Conservation (phyloP, 2,888 invertebrate species). For the Adineta ricciae region DNA sequence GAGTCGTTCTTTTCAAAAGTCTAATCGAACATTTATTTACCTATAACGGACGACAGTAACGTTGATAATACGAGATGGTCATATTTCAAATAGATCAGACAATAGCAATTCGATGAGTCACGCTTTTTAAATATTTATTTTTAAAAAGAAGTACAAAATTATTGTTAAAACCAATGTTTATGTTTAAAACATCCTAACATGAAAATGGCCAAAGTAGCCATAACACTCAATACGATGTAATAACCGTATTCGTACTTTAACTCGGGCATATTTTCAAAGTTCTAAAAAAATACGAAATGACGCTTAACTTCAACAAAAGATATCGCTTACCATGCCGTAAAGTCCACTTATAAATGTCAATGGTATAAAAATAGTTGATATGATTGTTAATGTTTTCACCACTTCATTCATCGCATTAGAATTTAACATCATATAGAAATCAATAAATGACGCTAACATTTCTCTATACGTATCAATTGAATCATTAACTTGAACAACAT, state of each 20-base stretch:
- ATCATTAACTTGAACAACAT: conserved; percentile 17
- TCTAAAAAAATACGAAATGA: background rate
- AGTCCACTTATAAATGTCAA: background rate
- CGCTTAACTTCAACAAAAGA: background rate
- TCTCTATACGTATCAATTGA: conserved; percentile 14
- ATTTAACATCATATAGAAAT: conserved; percentile 14
- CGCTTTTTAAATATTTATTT: no score
- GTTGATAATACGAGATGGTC: no score
- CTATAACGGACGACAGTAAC: no score
- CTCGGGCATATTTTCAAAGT: background rate
- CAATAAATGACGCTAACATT: conserved; percentile 1
- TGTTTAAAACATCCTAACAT: background rate
- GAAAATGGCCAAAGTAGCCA: background rate
- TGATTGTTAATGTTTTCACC: background rate
- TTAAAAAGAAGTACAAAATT: no score
- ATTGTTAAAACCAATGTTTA: background rate
- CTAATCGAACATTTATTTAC: no score
- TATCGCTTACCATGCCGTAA: background rate
- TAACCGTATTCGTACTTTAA: background rate
- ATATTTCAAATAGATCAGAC: no score
- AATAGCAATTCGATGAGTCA: no score
- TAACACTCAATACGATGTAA: background rate
- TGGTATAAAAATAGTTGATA: conserved; percentile 16
- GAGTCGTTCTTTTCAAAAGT: no score
- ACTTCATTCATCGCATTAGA: background rate